Conservation (phyloP, 2,888 invertebrate genomes). For the Watsonalla cultraria region DNA sequence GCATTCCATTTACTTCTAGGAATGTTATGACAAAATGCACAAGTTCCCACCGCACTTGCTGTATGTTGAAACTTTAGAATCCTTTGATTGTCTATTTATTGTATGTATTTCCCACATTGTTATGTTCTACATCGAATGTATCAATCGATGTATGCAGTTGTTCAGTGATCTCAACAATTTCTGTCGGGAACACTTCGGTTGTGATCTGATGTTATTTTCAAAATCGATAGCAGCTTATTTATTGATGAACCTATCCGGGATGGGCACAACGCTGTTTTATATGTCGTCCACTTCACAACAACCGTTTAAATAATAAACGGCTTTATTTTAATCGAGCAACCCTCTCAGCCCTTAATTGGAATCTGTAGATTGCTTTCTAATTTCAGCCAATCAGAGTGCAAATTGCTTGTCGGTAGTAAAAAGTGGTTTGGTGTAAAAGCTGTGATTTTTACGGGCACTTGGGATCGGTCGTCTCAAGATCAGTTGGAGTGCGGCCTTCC, state of each 20-base stretch:
- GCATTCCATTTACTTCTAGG: constrained; percentile 61
- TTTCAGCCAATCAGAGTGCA: constrained; percentile 46
- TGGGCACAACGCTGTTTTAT: not conserved
- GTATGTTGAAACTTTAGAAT: too few relatives aligned
- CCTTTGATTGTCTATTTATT: too few relatives aligned
- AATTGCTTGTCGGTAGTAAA: constrained; percentile 45
- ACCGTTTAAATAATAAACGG: constrained; percentile 19
- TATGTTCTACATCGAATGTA: not conserved
- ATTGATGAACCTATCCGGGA: not conserved
- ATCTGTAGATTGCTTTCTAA: constrained; percentile 43
- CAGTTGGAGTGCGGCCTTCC: constrained; percentile 50
- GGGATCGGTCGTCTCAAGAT: constrained; percentile 45
- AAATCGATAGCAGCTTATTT: not conserved
- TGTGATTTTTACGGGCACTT: constrained; percentile 59
- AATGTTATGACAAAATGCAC: constrained; percentile 43
- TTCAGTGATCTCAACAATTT: not conserved
- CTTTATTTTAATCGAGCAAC: constrained; percentile 26
- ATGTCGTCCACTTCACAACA: not conserved
- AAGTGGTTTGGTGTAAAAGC: constrained; percentile 44
- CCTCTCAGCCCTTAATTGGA: constrained; percentile 36
- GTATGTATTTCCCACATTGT: not conserved
- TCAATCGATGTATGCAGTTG: not conserved
- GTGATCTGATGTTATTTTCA: not conserved
- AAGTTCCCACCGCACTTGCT: constrained; percentile 1
- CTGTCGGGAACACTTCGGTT: not conserved